Conservation (phyloP, 2,888 invertebrate genomes). For the Dexiosoma caninum region DNA sequence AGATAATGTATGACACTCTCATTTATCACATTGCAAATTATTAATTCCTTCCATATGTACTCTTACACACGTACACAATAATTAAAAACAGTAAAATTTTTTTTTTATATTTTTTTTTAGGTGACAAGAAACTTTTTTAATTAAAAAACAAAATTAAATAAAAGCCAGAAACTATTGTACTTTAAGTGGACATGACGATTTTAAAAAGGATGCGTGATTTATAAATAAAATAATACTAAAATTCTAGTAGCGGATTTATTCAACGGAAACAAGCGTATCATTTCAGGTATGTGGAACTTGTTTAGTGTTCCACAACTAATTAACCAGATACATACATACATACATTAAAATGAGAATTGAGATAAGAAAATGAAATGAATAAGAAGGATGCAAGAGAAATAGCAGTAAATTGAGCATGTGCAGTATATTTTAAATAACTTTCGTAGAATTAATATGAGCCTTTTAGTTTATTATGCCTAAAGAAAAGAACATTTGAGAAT, state of each 20-base stretch:
- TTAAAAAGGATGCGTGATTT: too few species aligned
- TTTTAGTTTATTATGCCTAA: constrained; percentile 48
- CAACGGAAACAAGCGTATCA: neutral
- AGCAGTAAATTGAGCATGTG: neutral
- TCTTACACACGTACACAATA: too few species aligned
- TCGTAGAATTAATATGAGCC: constrained; percentile 32
- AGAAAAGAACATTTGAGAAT: constrained; percentile 53
- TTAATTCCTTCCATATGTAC: constrained; percentile 9
- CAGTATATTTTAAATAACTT: constrained; percentile 2
- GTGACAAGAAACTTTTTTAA: neutral
- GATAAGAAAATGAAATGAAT: constrained; percentile 12
- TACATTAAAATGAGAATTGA: too few species aligned
- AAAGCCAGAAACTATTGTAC: too few species aligned
- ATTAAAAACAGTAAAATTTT: too few species aligned
- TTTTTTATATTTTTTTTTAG: too few species aligned
- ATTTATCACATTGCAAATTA: constrained; percentile 61
- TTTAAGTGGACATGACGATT: too few species aligned
- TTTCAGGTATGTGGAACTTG: neutral
- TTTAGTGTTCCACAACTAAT: neutral
- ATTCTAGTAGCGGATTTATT: too few species aligned
- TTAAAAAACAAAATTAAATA: neutral
- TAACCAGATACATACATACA: too few species aligned
- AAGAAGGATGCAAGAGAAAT: neutral
- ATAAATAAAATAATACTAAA: too few species aligned
- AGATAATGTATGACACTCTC: constrained; percentile 62